A percentile compares a stretch with the other conserved stretches of the same genome.
phyloP scores from a whole-genome alignment of 2,113 vertebrate species.

The Chaenocephalus aceratus region DNA sequence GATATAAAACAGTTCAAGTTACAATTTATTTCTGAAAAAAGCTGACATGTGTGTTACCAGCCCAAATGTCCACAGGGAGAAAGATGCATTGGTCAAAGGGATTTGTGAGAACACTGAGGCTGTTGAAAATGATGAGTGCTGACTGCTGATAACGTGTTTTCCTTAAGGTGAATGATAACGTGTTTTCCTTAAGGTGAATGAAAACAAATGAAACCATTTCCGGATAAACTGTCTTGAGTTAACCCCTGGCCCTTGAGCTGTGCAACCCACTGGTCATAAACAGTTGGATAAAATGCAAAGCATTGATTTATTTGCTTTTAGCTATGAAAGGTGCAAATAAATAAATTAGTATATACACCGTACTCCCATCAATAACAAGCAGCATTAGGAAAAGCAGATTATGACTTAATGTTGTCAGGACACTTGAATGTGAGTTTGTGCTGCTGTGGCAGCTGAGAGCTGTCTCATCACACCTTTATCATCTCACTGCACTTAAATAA shows the following conservation, averaged over 20 bases:
- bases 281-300: neutral
- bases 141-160: too few species aligned
- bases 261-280: neutral
- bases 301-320: neutral
- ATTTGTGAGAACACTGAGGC: too few species aligned
- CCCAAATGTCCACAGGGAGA: neutral
- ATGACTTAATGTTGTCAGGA: conserved; percentile 9
- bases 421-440: neutral
- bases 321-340: too few species aligned
- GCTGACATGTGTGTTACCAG: neutral
- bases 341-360: neutral
- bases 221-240: too few species aligned
- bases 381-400: neutral
- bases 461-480: neutral
- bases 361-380: conserved; percentile 12
- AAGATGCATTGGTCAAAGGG: neutral
- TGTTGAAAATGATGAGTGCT: too few species aligned
- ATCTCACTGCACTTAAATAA: neutral
- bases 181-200: too few species aligned
- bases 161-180: too few species aligned
- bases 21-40: neutral
- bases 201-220: too few species aligned
- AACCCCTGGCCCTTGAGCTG: too few species aligned
- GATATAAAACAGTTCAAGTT: too few species aligned
- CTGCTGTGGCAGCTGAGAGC: neutral